phyloP scores from a whole-genome alignment of 2,797 vertebrate species.

The Rallus crepitans region DNA sequence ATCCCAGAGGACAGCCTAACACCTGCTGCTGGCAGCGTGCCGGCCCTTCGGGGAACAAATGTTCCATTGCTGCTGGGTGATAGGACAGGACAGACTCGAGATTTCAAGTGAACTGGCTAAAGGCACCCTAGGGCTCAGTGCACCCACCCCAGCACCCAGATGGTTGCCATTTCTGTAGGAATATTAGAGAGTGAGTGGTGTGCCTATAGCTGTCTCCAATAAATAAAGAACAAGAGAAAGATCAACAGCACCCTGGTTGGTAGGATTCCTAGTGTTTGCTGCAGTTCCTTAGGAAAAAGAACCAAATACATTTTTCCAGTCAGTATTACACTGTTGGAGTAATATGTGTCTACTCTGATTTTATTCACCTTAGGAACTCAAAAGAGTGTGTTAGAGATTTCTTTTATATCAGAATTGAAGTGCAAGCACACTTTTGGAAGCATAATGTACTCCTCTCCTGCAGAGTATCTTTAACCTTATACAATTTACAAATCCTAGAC shows the following conservation, averaged over 20 bases:
- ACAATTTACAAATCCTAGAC: neutral
- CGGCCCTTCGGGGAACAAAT: slow-evolving; percentile 84
- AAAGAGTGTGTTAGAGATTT: neutral
- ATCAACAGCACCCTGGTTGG: neutral
- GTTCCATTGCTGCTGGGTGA: slow-evolving; percentile 84
- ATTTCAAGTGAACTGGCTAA: slow-evolving; percentile 85
- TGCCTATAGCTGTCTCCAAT: slow-evolving; percentile 4
- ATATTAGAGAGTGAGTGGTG: slow-evolving; percentile 49
- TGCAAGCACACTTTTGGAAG: neutral
- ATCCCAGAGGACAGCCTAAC: slow-evolving; percentile 88
- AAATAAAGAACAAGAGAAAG: slow-evolving; percentile 35
- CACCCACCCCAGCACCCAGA: slow-evolving; percentile 79
- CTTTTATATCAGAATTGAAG: neutral
- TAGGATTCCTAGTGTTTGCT: neutral
- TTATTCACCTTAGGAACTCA: neutral
- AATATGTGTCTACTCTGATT: neutral
- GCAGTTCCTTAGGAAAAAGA: neutral
- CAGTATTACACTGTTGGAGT: neutral
- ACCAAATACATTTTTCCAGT: neutral
- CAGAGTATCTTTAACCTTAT: neutral
- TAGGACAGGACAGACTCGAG: slow-evolving; percentile 80
- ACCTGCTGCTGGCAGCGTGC: slow-evolving; percentile 90
- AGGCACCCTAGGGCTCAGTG: slow-evolving; percentile 79
- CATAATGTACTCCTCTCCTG: neutral
- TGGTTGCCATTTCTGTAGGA: slow-evolving; percentile 75